Percentiles rank a stretch among this genome's conserved stretches.
These are phyloP conservation scores for Burhinus oedicnemus DNA, from an alignment of 2,113 vertebrate genomes.

Conservation along the genomic window DNA sequence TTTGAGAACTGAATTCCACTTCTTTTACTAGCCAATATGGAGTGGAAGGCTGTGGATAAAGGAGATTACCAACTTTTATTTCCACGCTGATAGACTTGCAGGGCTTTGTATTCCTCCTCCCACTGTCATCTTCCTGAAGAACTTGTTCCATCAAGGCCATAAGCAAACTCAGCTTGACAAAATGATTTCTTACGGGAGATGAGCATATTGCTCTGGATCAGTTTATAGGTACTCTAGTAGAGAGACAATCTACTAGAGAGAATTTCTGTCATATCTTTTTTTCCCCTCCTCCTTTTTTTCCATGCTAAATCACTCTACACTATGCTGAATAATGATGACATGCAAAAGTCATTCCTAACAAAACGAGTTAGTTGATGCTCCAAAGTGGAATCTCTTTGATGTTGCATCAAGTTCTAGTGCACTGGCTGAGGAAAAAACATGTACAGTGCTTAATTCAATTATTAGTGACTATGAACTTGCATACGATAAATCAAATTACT, in stretches of 20 bases:
- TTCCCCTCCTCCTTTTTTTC: background rate
- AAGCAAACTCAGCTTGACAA: constrained; percentile 39
- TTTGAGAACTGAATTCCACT: no score
- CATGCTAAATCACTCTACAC: constrained; percentile 26
- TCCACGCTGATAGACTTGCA: constrained; percentile 48
- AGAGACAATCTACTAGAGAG: background rate
- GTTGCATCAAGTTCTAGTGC: background rate
- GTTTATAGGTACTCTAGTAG: background rate
- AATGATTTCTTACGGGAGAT: constrained; percentile 66
- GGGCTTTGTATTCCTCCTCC: background rate
- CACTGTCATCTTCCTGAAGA: constrained; percentile 34
- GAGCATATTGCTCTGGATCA: constrained; percentile 30
- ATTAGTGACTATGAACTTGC: background rate
- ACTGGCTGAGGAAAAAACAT: background rate
- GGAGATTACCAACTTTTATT: constrained; percentile 36
- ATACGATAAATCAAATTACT: background rate
- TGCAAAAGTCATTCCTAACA: constrained; percentile 29
- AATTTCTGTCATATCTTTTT: constrained; percentile 40
- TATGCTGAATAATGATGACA: constrained; percentile 1
- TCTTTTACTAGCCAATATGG: no score
- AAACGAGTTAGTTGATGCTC: constrained; percentile 51
- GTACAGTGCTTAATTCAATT: background rate
- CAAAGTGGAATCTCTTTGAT: constrained; percentile 59
- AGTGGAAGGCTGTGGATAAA: background rate
- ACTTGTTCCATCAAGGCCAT: background rate